Evolutionary conservation across 2,888 invertebrate genomes (phyloP).

Genomic region (Philhelius pedissequus): DNA sequence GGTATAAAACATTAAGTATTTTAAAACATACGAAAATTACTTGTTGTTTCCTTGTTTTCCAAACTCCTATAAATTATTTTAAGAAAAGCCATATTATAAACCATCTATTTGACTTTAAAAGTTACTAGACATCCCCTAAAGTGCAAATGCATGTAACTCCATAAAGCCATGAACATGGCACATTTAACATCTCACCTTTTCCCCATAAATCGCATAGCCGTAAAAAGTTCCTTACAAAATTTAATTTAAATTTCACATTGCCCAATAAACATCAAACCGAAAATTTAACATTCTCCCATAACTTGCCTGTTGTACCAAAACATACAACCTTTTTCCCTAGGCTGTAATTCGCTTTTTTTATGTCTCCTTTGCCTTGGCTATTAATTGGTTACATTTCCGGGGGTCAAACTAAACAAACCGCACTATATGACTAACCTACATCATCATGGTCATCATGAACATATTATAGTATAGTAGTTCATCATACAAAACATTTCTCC

Average conservation of each 20-base stretch:
- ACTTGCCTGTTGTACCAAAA: neutral
- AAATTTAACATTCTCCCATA: neutral
- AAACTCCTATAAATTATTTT: too few relatives aligned
- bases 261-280: neutral
- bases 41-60: too few relatives aligned
- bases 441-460: neutral
- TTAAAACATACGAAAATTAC: too few relatives aligned
- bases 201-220: neutral
- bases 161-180: neutral
- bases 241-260: neutral
- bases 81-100: too few relatives aligned
- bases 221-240: neutral
- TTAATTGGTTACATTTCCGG: conserved; percentile 43
- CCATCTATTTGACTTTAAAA: too few relatives aligned
- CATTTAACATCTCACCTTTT: neutral
- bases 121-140: too few relatives aligned
- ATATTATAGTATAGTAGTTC: neutral
- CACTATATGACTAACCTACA: neutral
- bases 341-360: neutral
- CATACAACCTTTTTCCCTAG: neutral
- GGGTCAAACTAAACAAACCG: conserved; percentile 20
- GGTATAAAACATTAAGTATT: too few relatives aligned
- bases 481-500: conserved; percentile 22
- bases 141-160: too few relatives aligned
- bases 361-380: neutral